Conservation (phyloP, 2,113 vertebrate genomes). For the Burhinus bistriatus region DNA sequence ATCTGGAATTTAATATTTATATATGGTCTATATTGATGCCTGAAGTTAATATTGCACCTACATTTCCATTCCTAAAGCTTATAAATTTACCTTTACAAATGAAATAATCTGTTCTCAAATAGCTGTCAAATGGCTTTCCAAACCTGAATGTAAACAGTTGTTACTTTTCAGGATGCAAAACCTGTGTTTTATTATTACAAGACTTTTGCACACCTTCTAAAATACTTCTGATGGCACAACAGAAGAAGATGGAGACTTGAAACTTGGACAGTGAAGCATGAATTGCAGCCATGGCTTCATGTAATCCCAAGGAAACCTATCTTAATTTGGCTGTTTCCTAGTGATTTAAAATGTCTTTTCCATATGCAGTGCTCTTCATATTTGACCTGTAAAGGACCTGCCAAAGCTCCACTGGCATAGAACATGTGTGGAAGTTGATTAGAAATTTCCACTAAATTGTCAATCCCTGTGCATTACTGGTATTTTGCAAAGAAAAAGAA, state of each 20-base stretch:
- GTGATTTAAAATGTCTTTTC: not conserved
- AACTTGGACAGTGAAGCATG: not conserved
- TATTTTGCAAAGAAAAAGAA: not conserved
- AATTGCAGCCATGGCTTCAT: not conserved
- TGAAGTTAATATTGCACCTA: not conserved
- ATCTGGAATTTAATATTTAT: conserved; percentile 8
- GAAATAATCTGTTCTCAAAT: not conserved
- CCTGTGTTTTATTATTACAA: not conserved
- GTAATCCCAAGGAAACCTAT: not conserved
- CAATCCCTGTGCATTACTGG: not conserved
- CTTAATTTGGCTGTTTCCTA: not conserved
- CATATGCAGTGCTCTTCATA: not conserved
- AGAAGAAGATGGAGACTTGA: not conserved
- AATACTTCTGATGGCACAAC: not conserved
- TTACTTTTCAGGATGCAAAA: not conserved
- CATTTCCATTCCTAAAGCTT: not conserved
- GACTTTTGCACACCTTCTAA: not conserved
- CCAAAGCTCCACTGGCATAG: not conserved
- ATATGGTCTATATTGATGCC: not conserved
- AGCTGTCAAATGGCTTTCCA: not conserved
- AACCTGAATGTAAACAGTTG: not conserved
- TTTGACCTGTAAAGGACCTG: not conserved
- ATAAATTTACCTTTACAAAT: conserved; percentile 3
- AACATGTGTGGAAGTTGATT: not conserved
- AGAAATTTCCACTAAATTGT: not conserved